Conservation (phyloP, 2,113 vertebrate species). For the Perognathus longimembris region DNA sequence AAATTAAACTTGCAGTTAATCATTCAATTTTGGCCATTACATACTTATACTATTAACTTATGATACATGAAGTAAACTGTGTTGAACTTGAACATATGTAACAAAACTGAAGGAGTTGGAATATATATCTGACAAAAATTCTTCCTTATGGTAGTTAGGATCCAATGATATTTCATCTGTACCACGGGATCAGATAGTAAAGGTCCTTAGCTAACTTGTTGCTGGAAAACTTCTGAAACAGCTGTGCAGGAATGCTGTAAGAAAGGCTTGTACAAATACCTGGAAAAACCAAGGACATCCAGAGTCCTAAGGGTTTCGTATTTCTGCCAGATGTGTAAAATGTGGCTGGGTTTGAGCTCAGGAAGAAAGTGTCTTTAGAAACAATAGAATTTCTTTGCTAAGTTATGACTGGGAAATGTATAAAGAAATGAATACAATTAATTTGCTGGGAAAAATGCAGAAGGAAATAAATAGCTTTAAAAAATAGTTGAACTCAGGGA, state of each 20-base stretch:
- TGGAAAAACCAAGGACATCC: not conserved
- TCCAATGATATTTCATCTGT: not conserved
- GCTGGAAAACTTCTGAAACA: not conserved
- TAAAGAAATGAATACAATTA: not conserved
- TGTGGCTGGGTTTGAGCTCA: not conserved
- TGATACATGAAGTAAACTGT: not conserved
- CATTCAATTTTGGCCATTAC: not conserved
- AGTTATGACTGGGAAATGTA: slow-evolving; percentile 55
- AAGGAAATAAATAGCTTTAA: slow-evolving; percentile 37
- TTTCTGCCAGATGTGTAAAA: not conserved
- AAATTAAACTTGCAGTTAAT: slow-evolving; percentile 45
- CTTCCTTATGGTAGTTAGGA: not conserved
- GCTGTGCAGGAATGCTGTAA: not conserved
- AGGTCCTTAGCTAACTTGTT: not conserved
- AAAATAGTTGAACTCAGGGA: slow-evolving; percentile 16
- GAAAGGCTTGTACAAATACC: not conserved
- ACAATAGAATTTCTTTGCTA: slow-evolving; percentile 44
- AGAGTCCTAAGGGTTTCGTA: not conserved
- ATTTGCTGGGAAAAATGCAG: not conserved
- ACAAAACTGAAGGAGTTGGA: not conserved
- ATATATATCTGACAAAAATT: not conserved
- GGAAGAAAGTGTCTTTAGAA: slow-evolving; percentile 65
- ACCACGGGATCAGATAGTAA: not conserved
- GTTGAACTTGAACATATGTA: not conserved
- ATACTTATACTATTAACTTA: not conserved